Base-by-base conservation (phyloP, 2,888 invertebrate species). In the Coronaproctus castanopsis region DNA sequence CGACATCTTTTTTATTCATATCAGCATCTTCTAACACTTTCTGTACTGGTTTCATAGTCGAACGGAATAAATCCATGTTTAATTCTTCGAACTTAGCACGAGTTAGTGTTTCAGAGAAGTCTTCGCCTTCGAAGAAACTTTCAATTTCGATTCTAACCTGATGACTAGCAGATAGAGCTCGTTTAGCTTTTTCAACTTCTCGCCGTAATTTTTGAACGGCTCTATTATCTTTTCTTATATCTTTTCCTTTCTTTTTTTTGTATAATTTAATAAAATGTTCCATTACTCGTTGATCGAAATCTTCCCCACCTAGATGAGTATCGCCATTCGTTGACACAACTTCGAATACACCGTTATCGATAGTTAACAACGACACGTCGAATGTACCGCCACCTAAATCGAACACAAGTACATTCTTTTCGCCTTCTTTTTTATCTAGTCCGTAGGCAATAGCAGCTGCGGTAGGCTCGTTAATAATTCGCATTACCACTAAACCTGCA, bases 311-410 rank as follows among this genome's bases (percentile, higher is more conserved):
- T 76, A 96, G 82, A 74, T 96, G 95, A 67, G 95, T 96, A 72
- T 96, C 95, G 69, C 96, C 96, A 70, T 88, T 89, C 63, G 91
- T 91, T 1, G 90, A 83, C 1, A 87, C 85, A 57, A 85, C 83
- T 76, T 98, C 97, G 72, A 98, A 98, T 3, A 98, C 95, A 58
- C 97, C 98, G 68, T 96, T 95, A 71, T 98, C 97, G 70, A 98
- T 98, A 65, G 96, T 97, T 58, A 98, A 78, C 21, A 98, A 80
- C 50, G 96, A 96, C 20, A 98, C 98, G 74, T 98, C 98, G 70
- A 98, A 98, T 65, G 98, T 98, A 75, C 97, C 98, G 72, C 98
- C 98, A 69, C 98, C 97, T 75, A 98, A 81, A 78, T 98, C 97
- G 73, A 97, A 98, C 18, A 98, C 96, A 56, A 98, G 78, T 21